Base-by-base conservation (phyloP, 2,113 vertebrate genomes). In the Lamprologus callipterus region DNA sequence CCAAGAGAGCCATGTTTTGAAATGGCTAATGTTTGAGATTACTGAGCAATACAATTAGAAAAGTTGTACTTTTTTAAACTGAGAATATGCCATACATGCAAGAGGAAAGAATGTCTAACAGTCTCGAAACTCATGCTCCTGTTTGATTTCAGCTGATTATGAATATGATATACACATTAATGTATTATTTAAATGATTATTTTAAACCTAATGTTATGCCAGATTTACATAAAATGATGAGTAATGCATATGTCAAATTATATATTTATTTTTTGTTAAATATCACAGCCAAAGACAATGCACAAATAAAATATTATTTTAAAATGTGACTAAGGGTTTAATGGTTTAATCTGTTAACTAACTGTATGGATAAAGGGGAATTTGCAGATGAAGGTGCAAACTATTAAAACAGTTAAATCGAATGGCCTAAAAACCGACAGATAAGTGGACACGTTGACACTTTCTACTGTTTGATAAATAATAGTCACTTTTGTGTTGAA, bases 401-500 rank as follows among this genome's bases (percentile, higher is more conserved):
- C 33, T n/a, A 21, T 40, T 70, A 42, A 40, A 42, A 70, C 65
- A 42, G 35, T 40, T 68, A 6, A 70, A n/a, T 1, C 4, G 1
- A 23, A 70, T 45, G n/a, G 65, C 7, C 65, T 42, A 68, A 21
- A 68, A 68, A 4, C 4, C 3, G 19, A 68, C 63, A 68, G 63
- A 68, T 40, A 70, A 70, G 35, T 70, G 8, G 65, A 42, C 8
- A 45, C 14, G 4, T 16, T 45, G n/a, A 73, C 37, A 45, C 35
- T 0, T 42, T 0, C 12, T 40, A 23, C 31, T 73, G 14, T 42
- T 73, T 26, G 12, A 1, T 45, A 26, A 3, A 73, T 6, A 45
- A 45, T 26, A 73, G 21, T 42, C 8, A 45, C 37, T 45, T 73
- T 45, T 9, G 37, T 16, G 37, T 9, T 23, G 37, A 45, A 5